A percentile compares a stretch with the other conserved stretches of the same genome.
These are phyloP conservation scores for Hydrocynus forskahlii DNA, from an alignment of 2,797 vertebrate species.

Conservation along the genomic window DNA sequence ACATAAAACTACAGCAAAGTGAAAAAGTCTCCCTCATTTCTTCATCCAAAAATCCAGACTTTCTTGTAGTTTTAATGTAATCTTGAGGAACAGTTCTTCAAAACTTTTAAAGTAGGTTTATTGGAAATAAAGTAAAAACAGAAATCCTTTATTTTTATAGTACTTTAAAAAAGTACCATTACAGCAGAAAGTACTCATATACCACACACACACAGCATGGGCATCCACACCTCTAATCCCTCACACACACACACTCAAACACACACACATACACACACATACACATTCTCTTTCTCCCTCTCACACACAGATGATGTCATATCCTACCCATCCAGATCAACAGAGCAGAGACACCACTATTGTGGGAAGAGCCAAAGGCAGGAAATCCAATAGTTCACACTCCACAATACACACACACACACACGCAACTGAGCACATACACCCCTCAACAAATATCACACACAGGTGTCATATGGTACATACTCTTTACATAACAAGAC, in stretches of 20 bases:
- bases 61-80: too few species aligned
- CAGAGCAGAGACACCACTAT: conserved; percentile 58
- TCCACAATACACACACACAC: conserved; percentile 60
- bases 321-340: conserved; percentile 53
- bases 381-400: conserved; percentile 65
- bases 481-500: not conserved
- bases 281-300: conserved; percentile 5
- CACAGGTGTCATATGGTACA: not conserved
- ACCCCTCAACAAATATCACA: conserved; percentile 26
- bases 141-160: too few species aligned
- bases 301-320: conserved; percentile 39
- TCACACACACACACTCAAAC: too few species aligned
- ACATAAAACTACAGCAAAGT: too few species aligned
- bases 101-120: too few species aligned
- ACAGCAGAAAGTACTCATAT: conserved; percentile 31
- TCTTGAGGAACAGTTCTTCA: too few species aligned
- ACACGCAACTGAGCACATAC: not conserved
- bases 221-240: conserved; percentile 11
- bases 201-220: conserved; percentile 68
- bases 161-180: too few species aligned
- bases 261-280: not conserved
- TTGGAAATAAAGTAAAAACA: too few species aligned
- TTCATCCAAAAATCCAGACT: too few species aligned
- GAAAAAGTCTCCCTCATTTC: too few species aligned
- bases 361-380: conserved; percentile 58